A percentile compares a stretch with the other conserved stretches of the same genome.
Conservation (phyloP, 2,113 vertebrate species). For the Chlamydotis undulata region DNA sequence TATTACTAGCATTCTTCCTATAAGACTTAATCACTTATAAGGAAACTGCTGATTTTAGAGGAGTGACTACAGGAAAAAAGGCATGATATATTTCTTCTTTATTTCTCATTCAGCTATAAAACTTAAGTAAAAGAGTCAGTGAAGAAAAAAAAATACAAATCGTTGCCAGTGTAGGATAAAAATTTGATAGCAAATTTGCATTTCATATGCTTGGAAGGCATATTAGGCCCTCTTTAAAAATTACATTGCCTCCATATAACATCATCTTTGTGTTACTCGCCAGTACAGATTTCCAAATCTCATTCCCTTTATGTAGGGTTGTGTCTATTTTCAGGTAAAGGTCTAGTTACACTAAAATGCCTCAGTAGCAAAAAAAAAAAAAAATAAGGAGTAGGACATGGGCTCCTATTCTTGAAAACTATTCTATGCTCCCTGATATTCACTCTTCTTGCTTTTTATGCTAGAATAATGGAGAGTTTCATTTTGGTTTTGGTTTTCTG, state of each 20-base stretch:
- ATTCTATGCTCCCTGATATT: not conserved
- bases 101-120: not conserved
- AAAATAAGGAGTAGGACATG: not conserved
- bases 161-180: not conserved
- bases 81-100: not conserved
- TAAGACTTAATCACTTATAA: not conserved
- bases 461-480: not conserved
- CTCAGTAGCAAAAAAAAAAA: not conserved
- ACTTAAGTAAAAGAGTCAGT: not conserved
- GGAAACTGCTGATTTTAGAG: not conserved
- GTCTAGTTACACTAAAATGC: not conserved
- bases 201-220: not conserved
- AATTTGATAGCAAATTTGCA: not conserved
- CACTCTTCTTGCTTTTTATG: accelerated
- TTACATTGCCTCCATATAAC: not conserved
- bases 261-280: not conserved
- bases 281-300: not conserved
- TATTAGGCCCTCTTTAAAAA: not conserved
- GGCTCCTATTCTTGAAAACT: not conserved
- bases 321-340: not conserved
- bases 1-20: not conserved
- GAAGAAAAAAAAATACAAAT: not conserved
- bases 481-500: not conserved
- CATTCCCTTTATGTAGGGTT: not conserved
- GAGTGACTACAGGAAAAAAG: not conserved